A percentile compares a stretch with the other conserved stretches of the same genome.
phyloP scores from a whole-genome alignment of 2,888 invertebrate genomes.

The Macrostomum cliftonense region DNA sequence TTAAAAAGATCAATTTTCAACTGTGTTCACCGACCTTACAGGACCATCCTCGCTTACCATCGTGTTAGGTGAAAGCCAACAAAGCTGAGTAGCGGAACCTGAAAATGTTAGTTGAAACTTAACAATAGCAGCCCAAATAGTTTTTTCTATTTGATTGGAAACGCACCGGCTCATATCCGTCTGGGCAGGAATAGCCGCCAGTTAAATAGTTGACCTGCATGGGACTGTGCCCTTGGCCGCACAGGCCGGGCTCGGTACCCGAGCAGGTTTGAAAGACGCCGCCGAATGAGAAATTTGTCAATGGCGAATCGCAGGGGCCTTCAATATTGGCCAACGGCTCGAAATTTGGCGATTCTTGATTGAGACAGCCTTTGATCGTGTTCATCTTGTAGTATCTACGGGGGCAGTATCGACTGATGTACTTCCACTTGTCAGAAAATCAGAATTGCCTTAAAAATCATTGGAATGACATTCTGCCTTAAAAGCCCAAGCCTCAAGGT shows the following conservation, averaged over 20 bases:
- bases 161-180: slow-evolving; percentile 16
- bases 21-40: too few species aligned
- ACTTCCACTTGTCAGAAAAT: too few species aligned
- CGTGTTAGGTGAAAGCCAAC: too few species aligned
- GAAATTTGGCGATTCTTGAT: slow-evolving; percentile 19
- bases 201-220: slow-evolving; percentile 20
- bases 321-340: slow-evolving; percentile 21
- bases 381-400: slow-evolving; percentile 23
- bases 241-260: not conserved
- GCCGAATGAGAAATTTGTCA: slow-evolving; percentile 22
- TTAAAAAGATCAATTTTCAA: too few species aligned
- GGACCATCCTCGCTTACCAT: too few species aligned
- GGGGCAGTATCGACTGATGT: too few species aligned
- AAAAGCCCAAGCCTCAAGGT: too few species aligned
- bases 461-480: too few species aligned
- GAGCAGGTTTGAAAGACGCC: slow-evolving; percentile 21
- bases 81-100: too few species aligned
- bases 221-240: slow-evolving; percentile 1
- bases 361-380: slow-evolving; percentile 20
- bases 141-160: slow-evolving; percentile 16
- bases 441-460: too few species aligned
- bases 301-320: slow-evolving; percentile 17
- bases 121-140: too few species aligned
- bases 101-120: too few species aligned
- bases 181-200: slow-evolving; percentile 18